Base-by-base conservation (phyloP, 2,797 vertebrate genomes). In the Microctenopoma steveboyesi region DNA sequence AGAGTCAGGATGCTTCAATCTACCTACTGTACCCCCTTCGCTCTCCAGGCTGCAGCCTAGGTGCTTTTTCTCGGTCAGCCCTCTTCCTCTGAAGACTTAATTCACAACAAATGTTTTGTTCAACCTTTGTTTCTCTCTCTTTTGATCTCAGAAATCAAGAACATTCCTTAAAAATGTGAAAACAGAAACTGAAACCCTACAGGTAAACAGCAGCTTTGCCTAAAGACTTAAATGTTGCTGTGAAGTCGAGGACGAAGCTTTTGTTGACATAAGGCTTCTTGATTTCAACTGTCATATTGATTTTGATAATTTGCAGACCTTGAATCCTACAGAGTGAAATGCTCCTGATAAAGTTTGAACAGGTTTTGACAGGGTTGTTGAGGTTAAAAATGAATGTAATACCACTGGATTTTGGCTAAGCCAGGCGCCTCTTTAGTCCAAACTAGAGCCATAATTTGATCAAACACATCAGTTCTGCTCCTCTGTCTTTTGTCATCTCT, bases 1-100 rank as follows among this genome's bases (percentile, higher is more conserved):
- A 89, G 79, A 76, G 94, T 92, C 94, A 93, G 93, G 93, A 91
- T 92, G 94, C 94, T 93, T 91, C 89, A 87, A 89, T 95, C 93
- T 94, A 96, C 95, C 95, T 96, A 96, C 91, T 88, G 82, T 90
- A 78, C 72, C 61, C 73, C 78, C 71, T 49, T 79, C 68, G 37
- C 63, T 82, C 80, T n/a, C 25, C 74, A 56, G 71, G 72, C 83
- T 68, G 78, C 71, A 79, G 83, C 80, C 77, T 78, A 89, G 88
- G 89, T 90, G 90, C 83, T 64, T 76, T 74, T 69, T 56, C 83
- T 79, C 82, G 70, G 76, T 76, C 77, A 84, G 71, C 54, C 49
- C 68, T 76, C 72, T 69, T 71, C 64, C 69, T 55, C 72, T 70
- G 28, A 58, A 80, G 73, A 76, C 83, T 85, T 92, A 91, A 92